phyloP scores from a whole-genome alignment of 2,888 invertebrate genomes.

The Eucriotettix oculatus region DNA sequence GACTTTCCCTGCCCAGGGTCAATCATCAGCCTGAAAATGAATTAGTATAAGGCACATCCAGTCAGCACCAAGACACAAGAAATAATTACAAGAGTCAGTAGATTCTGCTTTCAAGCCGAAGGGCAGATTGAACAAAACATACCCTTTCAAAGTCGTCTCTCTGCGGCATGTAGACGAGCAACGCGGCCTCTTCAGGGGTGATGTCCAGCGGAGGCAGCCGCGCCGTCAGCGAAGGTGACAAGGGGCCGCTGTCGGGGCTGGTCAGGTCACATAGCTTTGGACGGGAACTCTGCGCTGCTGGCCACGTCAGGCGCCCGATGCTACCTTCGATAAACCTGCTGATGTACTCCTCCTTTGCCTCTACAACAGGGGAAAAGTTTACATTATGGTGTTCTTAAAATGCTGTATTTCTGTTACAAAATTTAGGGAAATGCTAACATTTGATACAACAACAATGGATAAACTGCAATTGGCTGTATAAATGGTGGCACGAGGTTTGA shows the following conservation, averaged over 20 bases:
- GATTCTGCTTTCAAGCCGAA: too few relatives aligned
- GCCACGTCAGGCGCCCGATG: constrained; percentile 79
- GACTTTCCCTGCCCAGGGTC: too few relatives aligned
- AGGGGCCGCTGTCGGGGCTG: constrained; percentile 56
- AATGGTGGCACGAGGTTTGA: too few relatives aligned
- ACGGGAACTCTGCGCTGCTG: constrained; percentile 44
- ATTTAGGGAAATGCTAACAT: too few relatives aligned
- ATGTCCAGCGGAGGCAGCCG: constrained; percentile 67
- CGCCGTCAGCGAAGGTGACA: constrained; percentile 55
- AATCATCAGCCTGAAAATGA: too few relatives aligned
- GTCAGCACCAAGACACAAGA: too few relatives aligned
- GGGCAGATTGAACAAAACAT: constrained; percentile 8
- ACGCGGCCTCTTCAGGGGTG: constrained; percentile 66
- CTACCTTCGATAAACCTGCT: constrained; percentile 76
- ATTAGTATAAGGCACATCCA: too few relatives aligned
- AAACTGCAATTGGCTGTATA: too few relatives aligned
- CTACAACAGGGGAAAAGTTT: constrained; percentile 27
- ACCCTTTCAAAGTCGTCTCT: constrained; percentile 92
- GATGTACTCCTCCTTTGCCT: constrained; percentile 83
- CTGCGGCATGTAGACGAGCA: constrained; percentile 86
- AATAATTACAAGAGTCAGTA: too few relatives aligned
- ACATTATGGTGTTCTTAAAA: too few relatives aligned
- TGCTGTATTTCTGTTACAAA: too few relatives aligned
- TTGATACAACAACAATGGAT: too few relatives aligned
- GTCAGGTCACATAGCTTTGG: constrained; percentile 60